Evolutionary conservation across 2,797 vertebrate genomes (phyloP).

Genomic region (Tragopan temminckii): DNA sequence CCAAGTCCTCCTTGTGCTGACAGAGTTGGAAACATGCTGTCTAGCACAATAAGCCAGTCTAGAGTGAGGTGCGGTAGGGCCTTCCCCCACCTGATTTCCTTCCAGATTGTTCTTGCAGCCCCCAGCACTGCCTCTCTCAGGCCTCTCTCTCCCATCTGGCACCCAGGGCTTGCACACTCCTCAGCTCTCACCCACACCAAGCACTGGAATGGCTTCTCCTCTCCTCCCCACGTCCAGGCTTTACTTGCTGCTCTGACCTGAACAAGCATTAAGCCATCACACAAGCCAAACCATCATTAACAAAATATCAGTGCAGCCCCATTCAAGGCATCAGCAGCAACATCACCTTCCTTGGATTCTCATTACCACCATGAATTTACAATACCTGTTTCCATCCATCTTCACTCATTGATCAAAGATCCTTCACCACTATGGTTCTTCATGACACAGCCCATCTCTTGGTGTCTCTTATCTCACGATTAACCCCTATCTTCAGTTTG

Average conservation of each 20-base stretch:
- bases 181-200: neutral
- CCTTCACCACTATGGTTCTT: neutral
- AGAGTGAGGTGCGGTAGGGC: accelerated
- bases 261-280: neutral
- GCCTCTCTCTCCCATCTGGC: neutral
- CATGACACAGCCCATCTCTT: neutral
- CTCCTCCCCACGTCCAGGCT: neutral
- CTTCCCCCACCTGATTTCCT: neutral
- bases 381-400: neutral
- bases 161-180: neutral
- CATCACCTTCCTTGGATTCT: neutral
- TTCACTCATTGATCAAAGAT: accelerated
- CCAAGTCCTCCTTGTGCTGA: neutral
- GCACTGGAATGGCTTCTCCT: neutral
- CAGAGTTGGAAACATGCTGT: neutral
- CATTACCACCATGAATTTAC: neutral
- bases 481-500: neutral
- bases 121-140: neutral
- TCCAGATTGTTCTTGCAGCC: neutral
- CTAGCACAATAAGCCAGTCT: neutral
- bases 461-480: neutral
- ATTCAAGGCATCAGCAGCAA: neutral
- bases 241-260: neutral
- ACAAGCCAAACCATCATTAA: neutral
- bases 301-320: accelerated